phyloP scores from a whole-genome alignment of 2,888 invertebrate genomes.

The Pocota personata region DNA sequence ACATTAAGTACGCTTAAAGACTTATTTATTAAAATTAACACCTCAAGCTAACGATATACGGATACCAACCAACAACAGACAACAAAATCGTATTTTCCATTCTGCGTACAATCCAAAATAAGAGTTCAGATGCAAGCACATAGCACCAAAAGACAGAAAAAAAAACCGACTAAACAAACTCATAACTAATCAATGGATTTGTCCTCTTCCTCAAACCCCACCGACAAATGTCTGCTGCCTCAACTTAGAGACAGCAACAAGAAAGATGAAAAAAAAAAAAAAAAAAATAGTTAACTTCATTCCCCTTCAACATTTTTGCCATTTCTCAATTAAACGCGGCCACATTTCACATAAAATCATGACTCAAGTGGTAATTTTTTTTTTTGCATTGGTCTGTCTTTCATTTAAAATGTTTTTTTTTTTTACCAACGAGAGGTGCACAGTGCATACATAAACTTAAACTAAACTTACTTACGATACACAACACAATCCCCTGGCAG shows the following conservation, averaged over 20 bases:
- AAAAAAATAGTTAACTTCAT: conserved; percentile 38
- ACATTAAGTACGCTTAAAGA: neutral
- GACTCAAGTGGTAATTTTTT: conserved; percentile 66
- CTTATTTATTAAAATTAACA: conserved; percentile 59
- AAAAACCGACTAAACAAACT: conserved; percentile 57
- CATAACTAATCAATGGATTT: conserved; percentile 69
- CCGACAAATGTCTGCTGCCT: neutral
- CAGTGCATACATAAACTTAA: conserved; percentile 69
- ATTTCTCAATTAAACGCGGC: conserved; percentile 72
- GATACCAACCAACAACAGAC: neutral
- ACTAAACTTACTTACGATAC: conserved; percentile 54
- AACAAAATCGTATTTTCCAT: conserved; percentile 32
- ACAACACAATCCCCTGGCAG: conserved; percentile 35
- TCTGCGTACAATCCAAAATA: neutral
- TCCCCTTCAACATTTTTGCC: conserved; percentile 72
- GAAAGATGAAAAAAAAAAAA: neutral
- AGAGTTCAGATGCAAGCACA: neutral
- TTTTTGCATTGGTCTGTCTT: conserved; percentile 38
- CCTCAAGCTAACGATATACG: conserved; percentile 55
- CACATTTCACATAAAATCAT: conserved; percentile 72
- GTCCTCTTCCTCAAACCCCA: conserved; percentile 30
- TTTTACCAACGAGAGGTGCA: conserved; percentile 52
- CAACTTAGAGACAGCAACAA: neutral
- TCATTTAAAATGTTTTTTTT: conserved; percentile 36
- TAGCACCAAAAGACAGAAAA: neutral